A percentile compares a stretch with the other conserved stretches of the same genome.
These are phyloP conservation scores for Sitta europaea DNA, from an alignment of 2,113 vertebrate genomes.

Conservation along the genomic window DNA sequence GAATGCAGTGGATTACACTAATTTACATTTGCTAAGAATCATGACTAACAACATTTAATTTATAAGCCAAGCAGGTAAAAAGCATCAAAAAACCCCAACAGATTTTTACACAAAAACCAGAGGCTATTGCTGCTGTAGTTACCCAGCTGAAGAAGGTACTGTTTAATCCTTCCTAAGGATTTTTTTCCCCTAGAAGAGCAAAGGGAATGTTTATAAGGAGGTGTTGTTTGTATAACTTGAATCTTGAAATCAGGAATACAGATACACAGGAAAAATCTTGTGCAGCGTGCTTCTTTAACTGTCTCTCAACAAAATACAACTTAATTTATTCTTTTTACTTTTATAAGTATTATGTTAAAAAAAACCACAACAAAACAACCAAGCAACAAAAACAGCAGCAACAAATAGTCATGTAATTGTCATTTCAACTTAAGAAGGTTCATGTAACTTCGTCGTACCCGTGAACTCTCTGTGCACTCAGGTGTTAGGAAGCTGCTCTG, in stretches of 20 bases:
- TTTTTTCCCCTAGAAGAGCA: neutral
- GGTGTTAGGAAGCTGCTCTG: neutral
- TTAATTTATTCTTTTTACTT: neutral
- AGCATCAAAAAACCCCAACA: accelerated
- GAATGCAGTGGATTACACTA: neutral
- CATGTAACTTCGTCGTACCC: neutral
- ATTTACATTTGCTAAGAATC: neutral
- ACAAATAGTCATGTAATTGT: neutral
- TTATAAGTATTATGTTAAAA: neutral
- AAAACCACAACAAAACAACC: neutral
- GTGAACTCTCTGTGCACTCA: neutral
- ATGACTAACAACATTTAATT: neutral
- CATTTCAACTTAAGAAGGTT: neutral
- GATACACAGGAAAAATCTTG: neutral
- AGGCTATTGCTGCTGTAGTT: neutral
- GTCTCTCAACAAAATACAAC: neutral
- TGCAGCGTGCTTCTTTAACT: neutral
- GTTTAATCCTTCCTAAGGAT: neutral
- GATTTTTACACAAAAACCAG: neutral
- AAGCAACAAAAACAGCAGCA: accelerated
- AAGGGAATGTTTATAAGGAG: neutral
- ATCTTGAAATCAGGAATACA: neutral
- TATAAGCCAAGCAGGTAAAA: neutral
- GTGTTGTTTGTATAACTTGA: neutral
- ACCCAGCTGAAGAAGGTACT: neutral